phyloP scores from a whole-genome alignment of 2,888 invertebrate genomes.

The Agonopterix alstromeriana region DNA sequence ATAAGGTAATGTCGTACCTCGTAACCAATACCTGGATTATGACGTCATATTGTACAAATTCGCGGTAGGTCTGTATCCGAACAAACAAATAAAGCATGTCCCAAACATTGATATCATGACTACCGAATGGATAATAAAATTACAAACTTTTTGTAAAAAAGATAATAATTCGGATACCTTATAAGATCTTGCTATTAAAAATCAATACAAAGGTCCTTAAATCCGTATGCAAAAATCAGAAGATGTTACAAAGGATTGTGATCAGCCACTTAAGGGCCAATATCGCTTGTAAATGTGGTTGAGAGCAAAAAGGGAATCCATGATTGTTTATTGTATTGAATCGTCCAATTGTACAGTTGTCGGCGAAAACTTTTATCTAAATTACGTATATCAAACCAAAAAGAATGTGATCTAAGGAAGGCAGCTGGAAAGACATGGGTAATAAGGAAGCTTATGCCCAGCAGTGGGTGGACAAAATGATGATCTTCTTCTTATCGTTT shows the following conservation, averaged over 20 bases:
- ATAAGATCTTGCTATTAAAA: slow-evolving; percentile 17
- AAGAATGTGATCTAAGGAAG: no score
- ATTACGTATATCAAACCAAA: no score
- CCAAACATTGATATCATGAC: neutral
- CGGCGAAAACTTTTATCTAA: neutral
- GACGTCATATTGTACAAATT: no score
- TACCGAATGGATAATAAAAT: slow-evolving; percentile 12
- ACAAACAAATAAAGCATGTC: neutral
- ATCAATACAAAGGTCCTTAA: slow-evolving; percentile 20
- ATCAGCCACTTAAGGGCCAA: slow-evolving; percentile 43
- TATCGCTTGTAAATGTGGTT: slow-evolving; percentile 32
- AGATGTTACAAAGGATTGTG: slow-evolving; percentile 19
- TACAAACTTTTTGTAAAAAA: slow-evolving; percentile 20
- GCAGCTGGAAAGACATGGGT: no score
- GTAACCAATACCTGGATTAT: no score
- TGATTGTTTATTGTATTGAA: slow-evolving; percentile 71
- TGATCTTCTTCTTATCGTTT: no score
- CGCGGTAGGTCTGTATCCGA: no score
- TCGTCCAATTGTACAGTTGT: slow-evolving; percentile 48
- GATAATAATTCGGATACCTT: slow-evolving; percentile 21
- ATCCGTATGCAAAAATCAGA: slow-evolving; percentile 8
- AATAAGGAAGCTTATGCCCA: no score
- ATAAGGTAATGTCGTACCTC: no score
- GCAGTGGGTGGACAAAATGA: no score
- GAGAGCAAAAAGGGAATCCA: slow-evolving; percentile 48